Conservation (phyloP, 2,797 vertebrate species). For the Tolypeutes matacus region DNA sequence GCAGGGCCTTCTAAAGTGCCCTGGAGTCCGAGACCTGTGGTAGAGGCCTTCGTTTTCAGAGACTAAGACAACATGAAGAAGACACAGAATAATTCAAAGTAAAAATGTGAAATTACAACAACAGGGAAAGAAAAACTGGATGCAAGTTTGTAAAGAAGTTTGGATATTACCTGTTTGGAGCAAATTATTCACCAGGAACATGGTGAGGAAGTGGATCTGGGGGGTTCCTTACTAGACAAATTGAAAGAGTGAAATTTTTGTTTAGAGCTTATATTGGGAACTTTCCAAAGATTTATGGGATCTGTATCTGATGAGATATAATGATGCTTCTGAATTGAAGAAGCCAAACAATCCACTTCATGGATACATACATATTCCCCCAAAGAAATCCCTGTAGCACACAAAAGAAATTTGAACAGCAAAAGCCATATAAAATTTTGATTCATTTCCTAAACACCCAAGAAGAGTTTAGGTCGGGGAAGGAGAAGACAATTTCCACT, state of each 20-base stretch:
- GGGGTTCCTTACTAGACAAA: background rate
- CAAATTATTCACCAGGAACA: background rate
- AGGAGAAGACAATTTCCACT: slow-evolving; percentile 1
- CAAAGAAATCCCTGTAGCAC: background rate
- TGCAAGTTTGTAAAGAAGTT: background rate
- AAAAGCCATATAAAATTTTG: slow-evolving; percentile 25
- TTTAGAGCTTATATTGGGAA: background rate
- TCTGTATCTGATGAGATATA: background rate
- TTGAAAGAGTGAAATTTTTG: slow-evolving; percentile 28
- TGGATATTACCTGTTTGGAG: background rate
- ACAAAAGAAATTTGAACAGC: background rate
- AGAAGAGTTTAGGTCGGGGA: background rate
- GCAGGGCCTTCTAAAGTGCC: background rate
- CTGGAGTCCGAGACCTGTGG: background rate
- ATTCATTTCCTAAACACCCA: background rate
- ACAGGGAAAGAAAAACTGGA: background rate
- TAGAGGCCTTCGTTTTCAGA: background rate
- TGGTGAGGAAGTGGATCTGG: background rate
- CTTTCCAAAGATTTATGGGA: background rate
- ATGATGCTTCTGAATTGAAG: background rate
- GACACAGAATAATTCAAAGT: background rate
- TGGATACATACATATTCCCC: background rate
- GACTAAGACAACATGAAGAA: slow-evolving; percentile 7
- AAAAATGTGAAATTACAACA: background rate
- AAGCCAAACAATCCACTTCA: background rate